Evolutionary conservation across 2,113 vertebrate species (phyloP), one percentile per base, ranked within the genome.

Genomic region (Prolemur simus): DNA sequence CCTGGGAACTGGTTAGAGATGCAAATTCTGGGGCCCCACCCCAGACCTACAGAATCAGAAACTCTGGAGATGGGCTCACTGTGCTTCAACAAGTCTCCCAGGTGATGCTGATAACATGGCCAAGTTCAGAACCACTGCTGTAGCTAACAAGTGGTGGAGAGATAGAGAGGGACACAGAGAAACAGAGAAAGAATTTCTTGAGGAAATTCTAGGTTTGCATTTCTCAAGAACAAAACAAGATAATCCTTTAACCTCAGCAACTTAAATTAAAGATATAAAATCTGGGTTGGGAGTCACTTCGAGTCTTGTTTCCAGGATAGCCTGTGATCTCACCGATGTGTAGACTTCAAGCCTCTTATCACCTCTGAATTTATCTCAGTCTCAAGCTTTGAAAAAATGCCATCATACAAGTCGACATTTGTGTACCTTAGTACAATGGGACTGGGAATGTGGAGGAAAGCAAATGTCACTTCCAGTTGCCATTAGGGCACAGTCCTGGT

Each of bases 181-280:
- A 68, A 94, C 34, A 78, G 29, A 76, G 13, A 10, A 8, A 82
- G 52, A 73, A 86, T 47, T 83, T 89, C 54, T 78, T 47, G 91
- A 49, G 73, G 29, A 73, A 73, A 17, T 54, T 76, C 47, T 37
- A 71, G n/a, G 39, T 73, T 86, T 63, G 37, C 49, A 60, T 64
- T 58, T 89, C 32, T 89, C 54, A 83, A 93, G 56, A 82, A 66
- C 45, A 66, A 76, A 91, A 63, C 39, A 86, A 96, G 64, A 91
- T 58, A 87, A n/a, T 49, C 37, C 32, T 86, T 60, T 56, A 69
- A 90, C 7, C 39, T 64, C 68, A 58, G 66, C 17, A 66, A 71
- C 10, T 37, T 84, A 39, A 56, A 39, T 76, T 94, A 63, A 85
- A 96, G 81, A 76, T 58, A 52, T 32, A 69, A 85, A 66, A 74